These are phyloP conservation scores for Philotrypesis tridentata DNA, from an alignment of 1,140 invertebrate species.

Conservation along the genomic window DNA sequence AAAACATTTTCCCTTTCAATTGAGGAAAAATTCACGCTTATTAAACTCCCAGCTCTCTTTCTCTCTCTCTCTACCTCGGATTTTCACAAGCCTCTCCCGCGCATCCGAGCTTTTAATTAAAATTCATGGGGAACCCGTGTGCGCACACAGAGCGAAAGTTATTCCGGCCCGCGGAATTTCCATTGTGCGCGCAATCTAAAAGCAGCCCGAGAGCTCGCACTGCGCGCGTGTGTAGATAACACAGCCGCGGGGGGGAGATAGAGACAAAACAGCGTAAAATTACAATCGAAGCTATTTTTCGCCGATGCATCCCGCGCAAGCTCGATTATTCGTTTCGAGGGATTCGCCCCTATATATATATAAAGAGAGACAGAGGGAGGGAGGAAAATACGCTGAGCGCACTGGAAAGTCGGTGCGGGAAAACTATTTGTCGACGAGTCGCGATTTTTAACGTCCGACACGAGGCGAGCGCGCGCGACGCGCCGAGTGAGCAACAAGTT, in stretches of 20 bases:
- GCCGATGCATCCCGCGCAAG: not conserved
- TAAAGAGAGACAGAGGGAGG: not conserved
- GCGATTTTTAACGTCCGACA: constrained; percentile 11
- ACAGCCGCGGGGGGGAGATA: too few species aligned
- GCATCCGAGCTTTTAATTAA: not conserved
- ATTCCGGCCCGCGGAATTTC: not conserved
- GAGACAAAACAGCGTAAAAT: too few species aligned
- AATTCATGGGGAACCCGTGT: not conserved
- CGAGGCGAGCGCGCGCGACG: too few species aligned
- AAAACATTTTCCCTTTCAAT: not conserved
- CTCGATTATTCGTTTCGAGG: not conserved
- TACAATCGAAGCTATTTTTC: not conserved
- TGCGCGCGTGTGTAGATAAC: too few species aligned
- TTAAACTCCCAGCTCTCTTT: not conserved
- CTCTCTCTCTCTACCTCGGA: too few species aligned
- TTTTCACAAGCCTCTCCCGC: not conserved
- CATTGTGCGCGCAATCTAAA: too few species aligned
- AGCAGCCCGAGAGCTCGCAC: too few species aligned
- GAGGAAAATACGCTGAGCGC: not conserved
- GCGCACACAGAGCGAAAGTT: not conserved
- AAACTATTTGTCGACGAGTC: constrained; percentile 14
- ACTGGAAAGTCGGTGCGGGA: not conserved
- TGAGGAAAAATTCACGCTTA: not conserved
- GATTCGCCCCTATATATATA: too few species aligned
- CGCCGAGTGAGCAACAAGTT: constrained; percentile 46